Base-by-base conservation (phyloP, 2,888 invertebrate species). In the Tineola bisselliella region DNA sequence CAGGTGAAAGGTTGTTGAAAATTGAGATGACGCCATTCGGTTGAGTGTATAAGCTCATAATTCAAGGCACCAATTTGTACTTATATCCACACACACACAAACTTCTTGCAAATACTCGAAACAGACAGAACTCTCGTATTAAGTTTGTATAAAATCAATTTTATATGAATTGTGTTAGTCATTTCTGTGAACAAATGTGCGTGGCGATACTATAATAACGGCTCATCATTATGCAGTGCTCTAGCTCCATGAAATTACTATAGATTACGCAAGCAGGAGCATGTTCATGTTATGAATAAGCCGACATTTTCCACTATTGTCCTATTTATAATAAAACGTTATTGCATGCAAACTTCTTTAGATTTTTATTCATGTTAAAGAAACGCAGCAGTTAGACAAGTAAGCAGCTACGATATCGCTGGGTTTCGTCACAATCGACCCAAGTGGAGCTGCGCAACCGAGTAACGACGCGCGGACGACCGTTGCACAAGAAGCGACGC, bases 361-460 rank as follows among this genome's bases (percentile, higher is more conserved):
- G 8, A 17, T 48, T 48, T 48, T 3, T 48, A 17, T 48, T 48
- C 48, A 15, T 10, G 48, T 48, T 48, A 10, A 48, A 17, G 48
- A 48, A 48, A 48, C 48, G 48, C n/a, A 48, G 56, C 18, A 33
- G 58, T 58, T 33, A 58, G 58, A 58, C 58, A 58, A 58, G 58
- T 56, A 56, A 58, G 44, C 68, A 71, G 74, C 77, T 79, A 79
- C 76, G 81, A 76, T 77, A 74, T 71, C 76, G 74, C 17, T 70
- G 72, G 69, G 74, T 86, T 84, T 84, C 86, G 76, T 79, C 81
- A 86, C 78, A 76, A 76, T 79, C 76, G 69, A 68, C 70, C 72
- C 77, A 69, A 73, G 77, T 68, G 77, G 76, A 78, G 76, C 84
- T 86, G 80, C 83, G 84, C 84, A 84, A 86, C 83, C 38, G 59